A percentile compares a stretch with the other conserved stretches of the same genome.
Evolutionary conservation across 2,888 invertebrate genomes (phyloP).

Genomic region (Allacma fusca): DNA sequence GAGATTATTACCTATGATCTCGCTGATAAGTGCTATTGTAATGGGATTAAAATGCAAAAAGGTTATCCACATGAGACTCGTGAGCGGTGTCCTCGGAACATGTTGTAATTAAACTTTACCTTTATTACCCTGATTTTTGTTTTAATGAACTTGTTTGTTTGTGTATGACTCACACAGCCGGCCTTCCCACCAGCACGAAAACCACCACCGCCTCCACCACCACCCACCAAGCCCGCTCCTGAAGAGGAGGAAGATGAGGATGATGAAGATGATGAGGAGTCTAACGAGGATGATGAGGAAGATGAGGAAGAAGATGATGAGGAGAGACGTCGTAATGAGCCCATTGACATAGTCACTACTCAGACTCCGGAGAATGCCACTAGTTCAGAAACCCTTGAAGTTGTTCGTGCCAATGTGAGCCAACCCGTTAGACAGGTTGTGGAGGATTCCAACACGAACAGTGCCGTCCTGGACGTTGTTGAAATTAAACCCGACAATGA

Average conservation of each 20-base stretch:
- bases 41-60: no score
- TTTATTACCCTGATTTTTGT: no score
- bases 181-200: slow-evolving; percentile 45
- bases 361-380: slow-evolving; percentile 36
- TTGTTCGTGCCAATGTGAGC: slow-evolving; percentile 26
- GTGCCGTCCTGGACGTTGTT: slow-evolving; percentile 40
- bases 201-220: slow-evolving; percentile 28
- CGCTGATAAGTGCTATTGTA: no score
- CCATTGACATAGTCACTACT: slow-evolving; percentile 33
- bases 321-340: slow-evolving; percentile 48
- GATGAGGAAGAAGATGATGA: slow-evolving; percentile 56
- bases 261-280: slow-evolving; percentile 43
- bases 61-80: no score
- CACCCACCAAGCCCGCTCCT: slow-evolving; percentile 35
- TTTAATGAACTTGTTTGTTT: neutral
- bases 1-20: no score
- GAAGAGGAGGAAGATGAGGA: slow-evolving; percentile 54
- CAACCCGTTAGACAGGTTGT: slow-evolving; percentile 16
- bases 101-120: no score
- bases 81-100: no score
- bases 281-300: slow-evolving; percentile 43
- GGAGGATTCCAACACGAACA: slow-evolving; percentile 31
- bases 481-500: slow-evolving; percentile 33
- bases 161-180: slow-evolving; percentile 37
- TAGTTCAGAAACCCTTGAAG: slow-evolving; percentile 35